Percentiles rank a stretch among this genome's conserved stretches.
phyloP scores from a whole-genome alignment of 2,888 invertebrate genomes.

The Ormyrus labotus region DNA sequence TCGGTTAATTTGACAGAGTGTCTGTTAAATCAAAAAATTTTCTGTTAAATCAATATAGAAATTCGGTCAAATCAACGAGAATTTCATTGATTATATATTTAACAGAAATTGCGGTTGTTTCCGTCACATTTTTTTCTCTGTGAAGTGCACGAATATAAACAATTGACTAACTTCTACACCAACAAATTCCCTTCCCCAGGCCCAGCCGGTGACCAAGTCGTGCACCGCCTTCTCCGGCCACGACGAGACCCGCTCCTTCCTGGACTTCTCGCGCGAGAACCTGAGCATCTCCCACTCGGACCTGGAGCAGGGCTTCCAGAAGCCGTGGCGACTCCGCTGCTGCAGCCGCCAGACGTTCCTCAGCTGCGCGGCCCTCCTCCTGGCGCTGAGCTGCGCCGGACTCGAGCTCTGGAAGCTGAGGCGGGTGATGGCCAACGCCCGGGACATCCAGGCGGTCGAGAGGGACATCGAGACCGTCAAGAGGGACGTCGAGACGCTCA shows the following conservation, averaged over 20 bases:
- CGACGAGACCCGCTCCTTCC: constrained; percentile 69
- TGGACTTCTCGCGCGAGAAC: constrained; percentile 71
- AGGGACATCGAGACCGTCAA: constrained; percentile 68
- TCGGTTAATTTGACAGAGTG: no score
- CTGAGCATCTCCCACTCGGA: constrained; percentile 70
- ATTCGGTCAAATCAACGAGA: no score
- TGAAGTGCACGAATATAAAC: no score
- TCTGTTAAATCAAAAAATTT: no score
- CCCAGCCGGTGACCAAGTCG: background rate
- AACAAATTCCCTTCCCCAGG: background rate
- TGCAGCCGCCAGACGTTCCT: constrained; percentile 62
- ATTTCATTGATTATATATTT: no score
- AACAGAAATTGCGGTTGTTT: no score
- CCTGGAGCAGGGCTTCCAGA: constrained; percentile 68
- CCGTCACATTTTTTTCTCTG: no score
- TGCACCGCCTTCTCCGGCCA: background rate
- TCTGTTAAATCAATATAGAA: no score
- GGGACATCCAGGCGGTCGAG: constrained; percentile 67
- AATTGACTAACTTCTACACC: background rate
- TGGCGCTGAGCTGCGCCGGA: constrained; percentile 66
- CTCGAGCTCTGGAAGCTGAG: constrained; percentile 69
- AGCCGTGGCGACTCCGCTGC: background rate
- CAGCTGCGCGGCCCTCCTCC: constrained; percentile 63
- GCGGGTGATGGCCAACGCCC: constrained; percentile 62
- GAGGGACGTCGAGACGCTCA: constrained; percentile 68